Base-by-base conservation (phyloP, 2,113 vertebrate species). In the Prietella phreatophila region DNA sequence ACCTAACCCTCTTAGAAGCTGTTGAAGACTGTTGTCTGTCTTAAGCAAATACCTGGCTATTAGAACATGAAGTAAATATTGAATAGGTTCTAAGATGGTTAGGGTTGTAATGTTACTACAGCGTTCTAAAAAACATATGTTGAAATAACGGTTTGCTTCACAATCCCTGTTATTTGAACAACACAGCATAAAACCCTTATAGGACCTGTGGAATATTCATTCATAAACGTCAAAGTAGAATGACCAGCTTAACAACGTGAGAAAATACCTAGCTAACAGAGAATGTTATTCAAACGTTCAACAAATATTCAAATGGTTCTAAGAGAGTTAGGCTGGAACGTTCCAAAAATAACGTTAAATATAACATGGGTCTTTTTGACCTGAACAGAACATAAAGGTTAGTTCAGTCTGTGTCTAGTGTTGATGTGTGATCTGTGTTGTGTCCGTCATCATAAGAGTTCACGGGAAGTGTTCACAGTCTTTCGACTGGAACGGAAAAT, bases 401-500 rank as follows among this genome's bases (percentile, higher is more conserved):
- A 7, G 0, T 55, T 79, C 73, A 50, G 73, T 50, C 25, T 76
- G 22, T 76, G 73, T 36, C 53, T 33, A 33, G 7, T 61, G 56
- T 25, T 82, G 14, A 39, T 3, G 13, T 5, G 20, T 6, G 19
- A 25, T 25, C n/a, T 60, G 30, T 60, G 1, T 39, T 39, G 15
- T 36, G 56, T 61, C n/a, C 39, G 33, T 61, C 56, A 82, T 55
- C 76, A 60, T 4, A 19, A 1, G 53, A 60, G 19, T 81, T 55
- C 39, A 53, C 15, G 3, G 27, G 25, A 78, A 15, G 42, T 47
- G 42, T 47, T 47, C 42, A 47, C 53, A 30, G 80, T 60, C 30
- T 22, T 33, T 25, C 25, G 56, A 60, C 39, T 63, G 86, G 30
- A 81, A 67, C 67, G 81, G 91, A 86, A 88, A 92, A 79, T 79